Evolutionary conservation across 1,140 invertebrate species (phyloP).

Genomic region (Leptestheria dahalacensis): DNA sequence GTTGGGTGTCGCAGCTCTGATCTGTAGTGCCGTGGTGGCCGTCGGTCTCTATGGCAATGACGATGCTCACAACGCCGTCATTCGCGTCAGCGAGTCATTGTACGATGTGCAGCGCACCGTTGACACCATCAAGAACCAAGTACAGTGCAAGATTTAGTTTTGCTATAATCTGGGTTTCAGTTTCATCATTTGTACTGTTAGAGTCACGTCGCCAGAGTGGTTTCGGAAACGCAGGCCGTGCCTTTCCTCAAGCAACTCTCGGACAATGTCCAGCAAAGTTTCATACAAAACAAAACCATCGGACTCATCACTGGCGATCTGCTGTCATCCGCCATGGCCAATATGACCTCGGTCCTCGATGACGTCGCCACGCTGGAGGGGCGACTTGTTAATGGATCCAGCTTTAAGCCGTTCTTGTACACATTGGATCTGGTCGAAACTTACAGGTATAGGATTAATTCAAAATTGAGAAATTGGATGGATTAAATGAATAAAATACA

Average conservation of each 20-base stretch:
- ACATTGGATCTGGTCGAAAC: not conserved
- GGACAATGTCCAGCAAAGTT: not conserved
- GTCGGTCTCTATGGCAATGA: conserved; percentile 85
- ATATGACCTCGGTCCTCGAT: not conserved
- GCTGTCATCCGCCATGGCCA: not conserved
- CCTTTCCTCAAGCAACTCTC: not conserved
- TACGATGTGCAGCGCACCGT: conserved; percentile 48
- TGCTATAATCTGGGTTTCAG: too few species aligned
- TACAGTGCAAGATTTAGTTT: conserved; percentile 27
- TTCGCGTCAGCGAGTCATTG: conserved; percentile 58
- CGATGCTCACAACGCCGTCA: conserved; percentile 75
- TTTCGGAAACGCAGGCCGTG: not conserved
- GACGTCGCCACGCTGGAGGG: not conserved
- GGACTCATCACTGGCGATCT: not conserved
- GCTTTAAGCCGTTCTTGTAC: not conserved
- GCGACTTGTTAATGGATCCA: not conserved
- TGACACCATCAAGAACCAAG: conserved; percentile 27
- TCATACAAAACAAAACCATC: not conserved
- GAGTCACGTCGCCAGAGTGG: not conserved
- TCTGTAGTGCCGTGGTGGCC: conserved; percentile 47
- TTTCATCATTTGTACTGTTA: not conserved
- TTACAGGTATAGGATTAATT: not conserved
- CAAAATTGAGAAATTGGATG: too few species aligned
- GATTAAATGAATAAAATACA: too few species aligned
- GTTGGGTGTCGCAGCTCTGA: conserved; percentile 63